Base-by-base conservation (phyloP, 2,797 vertebrate genomes). In the Falco berigora region DNA sequence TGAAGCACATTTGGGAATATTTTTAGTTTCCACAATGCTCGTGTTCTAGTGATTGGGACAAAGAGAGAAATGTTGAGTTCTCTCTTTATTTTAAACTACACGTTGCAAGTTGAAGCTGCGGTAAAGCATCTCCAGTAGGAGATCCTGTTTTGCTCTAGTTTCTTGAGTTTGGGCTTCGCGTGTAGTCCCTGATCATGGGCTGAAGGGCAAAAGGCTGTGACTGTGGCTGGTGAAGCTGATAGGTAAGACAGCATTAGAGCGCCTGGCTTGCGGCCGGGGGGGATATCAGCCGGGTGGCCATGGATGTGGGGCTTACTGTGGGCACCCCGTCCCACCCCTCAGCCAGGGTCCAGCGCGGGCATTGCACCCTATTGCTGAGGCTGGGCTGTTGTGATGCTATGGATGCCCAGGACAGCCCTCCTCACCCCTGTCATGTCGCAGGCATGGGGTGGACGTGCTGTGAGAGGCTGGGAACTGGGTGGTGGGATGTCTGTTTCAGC, bases 361-460 rank as follows among this genome's bases (percentile, higher is more conserved):
- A 16, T 3, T n/a, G 18, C 32, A 19, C 8, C 46, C 46, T 14
- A 3, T 30, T 30, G 55, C 55, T 2, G 8, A n/a, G 22, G 8
- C 50, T 68, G 50, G 30, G 63, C 4, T 5, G 24, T 1, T 56
- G 49, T 0, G 3, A 21, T 17, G 50, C 42, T 86, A 40, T 1
- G 12, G 17, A n/a, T 24, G 36, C 14, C 40, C 53, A 52, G 53
- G 58, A 58, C 27, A 20, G 23, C 20, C 42, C 10, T 76, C 28
- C 8, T 12, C 56, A 63, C 6, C 32, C 9, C 9, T 21, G 3
- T 16, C 9, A 0, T 2, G 5, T 14, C 44, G 38, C 24, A 36
- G 14, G 6, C 28, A 53, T 2, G 2, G 42, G 12, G 36, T 19
- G 28, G 14, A 46, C 0, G 0, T 59, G 14, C 15, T 76, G 8